A percentile compares a stretch with the other conserved stretches of the same genome.
phyloP scores from a whole-genome alignment of 2,888 invertebrate species.

The Priapulus caudatus region DNA sequence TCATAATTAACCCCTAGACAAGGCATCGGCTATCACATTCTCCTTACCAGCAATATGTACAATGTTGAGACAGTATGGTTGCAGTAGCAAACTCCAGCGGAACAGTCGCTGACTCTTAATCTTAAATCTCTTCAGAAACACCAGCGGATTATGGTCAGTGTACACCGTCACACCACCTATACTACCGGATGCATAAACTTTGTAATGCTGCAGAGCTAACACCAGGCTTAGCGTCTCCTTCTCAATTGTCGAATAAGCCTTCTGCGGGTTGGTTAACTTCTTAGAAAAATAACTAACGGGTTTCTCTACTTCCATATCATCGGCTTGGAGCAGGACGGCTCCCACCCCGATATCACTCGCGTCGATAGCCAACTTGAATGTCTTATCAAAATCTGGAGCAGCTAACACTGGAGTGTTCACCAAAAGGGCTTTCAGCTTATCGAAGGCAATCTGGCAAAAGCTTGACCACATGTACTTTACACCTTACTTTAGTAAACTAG shows the following conservation, averaged over 20 bases:
- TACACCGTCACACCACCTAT: conserved; percentile 14
- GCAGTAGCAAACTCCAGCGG: conserved; percentile 18
- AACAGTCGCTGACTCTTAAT: conserved; percentile 16
- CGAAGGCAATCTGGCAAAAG: conserved; percentile 18
- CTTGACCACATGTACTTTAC: conserved; percentile 19
- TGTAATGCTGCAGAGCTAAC: conserved; percentile 12
- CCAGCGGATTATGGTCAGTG: conserved; percentile 21
- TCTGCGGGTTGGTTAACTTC: conserved; percentile 20
- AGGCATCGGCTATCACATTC: no score
- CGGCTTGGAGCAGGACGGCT: conserved; percentile 21
- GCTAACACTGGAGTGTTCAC: conserved; percentile 16
- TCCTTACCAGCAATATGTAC: conserved; percentile 15
- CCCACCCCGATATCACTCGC: conserved; percentile 23
- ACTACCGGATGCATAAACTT: conserved; percentile 10
- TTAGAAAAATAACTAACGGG: conserved; percentile 13
- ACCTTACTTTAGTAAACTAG: conserved; percentile 11
- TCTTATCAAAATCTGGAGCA: conserved; percentile 18
- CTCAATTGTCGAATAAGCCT: conserved; percentile 13
- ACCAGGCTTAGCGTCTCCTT: conserved; percentile 11
- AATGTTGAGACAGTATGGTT: conserved; percentile 17
- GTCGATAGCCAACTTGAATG: conserved; percentile 22
- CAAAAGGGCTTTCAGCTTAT: conserved; percentile 16
- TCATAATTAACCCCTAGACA: no score
- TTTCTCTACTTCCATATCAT: conserved; percentile 17
- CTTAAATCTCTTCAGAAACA: conserved; percentile 19